These are phyloP conservation scores for Albula glossodonta DNA, from an alignment of 2,113 vertebrate species.

Conservation along the genomic window DNA sequence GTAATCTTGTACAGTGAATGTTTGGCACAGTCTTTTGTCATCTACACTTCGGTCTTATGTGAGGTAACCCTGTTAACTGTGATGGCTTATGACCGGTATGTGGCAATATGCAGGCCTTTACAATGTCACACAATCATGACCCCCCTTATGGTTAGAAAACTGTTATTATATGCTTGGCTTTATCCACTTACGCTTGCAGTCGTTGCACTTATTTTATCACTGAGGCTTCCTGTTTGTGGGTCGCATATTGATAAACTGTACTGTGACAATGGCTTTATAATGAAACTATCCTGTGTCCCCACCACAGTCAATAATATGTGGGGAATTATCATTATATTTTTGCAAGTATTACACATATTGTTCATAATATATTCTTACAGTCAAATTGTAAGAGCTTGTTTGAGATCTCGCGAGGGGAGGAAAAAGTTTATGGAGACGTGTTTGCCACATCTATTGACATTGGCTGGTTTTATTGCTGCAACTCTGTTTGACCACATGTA, in stretches of 20 bases:
- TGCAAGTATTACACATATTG: background rate
- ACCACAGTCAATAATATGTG: conserved; percentile 12
- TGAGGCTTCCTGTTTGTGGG: conserved; percentile 7
- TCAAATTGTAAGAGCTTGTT: background rate
- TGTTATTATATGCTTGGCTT: background rate
- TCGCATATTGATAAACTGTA: conserved; percentile 23
- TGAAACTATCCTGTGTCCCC: background rate
- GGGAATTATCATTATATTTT: background rate
- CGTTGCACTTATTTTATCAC: background rate
- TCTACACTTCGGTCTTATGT: background rate
- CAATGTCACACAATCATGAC: conserved; percentile 2
- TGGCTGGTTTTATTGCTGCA: background rate
- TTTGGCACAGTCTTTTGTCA: background rate
- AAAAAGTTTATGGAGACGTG: conserved; percentile 10
- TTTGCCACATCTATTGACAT: background rate
- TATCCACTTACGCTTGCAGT: background rate
- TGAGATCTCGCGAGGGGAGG: background rate
- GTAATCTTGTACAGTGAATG: conserved; percentile 10
- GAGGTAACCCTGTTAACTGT: background rate
- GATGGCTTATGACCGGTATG: conserved; percentile 1
- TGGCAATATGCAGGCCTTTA: conserved; percentile 4
- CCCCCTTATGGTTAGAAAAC: background rate
- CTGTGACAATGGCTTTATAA: conserved; percentile 29
- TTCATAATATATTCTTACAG: conserved; percentile 1
- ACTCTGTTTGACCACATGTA: conserved; percentile 5